Percentiles rank a stretch among this genome's conserved stretches.
These are phyloP conservation scores for Bambusicola thoracicus DNA, from an alignment of 2,113 vertebrate species.

Conservation along the genomic window DNA sequence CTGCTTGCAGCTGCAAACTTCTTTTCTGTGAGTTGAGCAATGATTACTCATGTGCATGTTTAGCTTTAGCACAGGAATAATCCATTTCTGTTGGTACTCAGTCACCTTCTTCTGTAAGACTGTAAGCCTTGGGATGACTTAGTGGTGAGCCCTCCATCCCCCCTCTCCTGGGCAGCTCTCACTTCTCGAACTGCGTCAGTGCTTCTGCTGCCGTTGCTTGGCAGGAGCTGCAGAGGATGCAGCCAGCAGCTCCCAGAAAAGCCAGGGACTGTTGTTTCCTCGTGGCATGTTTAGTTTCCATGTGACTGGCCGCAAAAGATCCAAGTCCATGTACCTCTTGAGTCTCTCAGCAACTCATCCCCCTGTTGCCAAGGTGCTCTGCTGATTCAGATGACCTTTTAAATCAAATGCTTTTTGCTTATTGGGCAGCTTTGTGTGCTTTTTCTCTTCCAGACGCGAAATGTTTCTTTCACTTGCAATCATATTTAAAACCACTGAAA, in stretches of 20 bases:
- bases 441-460: conserved; percentile 14
- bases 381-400: conserved; percentile 70
- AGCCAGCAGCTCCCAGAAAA: conserved; percentile 46
- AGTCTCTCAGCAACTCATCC: conserved; percentile 74
- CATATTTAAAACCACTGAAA: background rate
- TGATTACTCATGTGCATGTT: background rate
- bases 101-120: background rate
- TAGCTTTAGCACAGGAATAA: background rate
- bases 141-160: background rate
- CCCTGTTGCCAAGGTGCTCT: conserved; percentile 71
- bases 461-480: background rate
- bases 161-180: background rate
- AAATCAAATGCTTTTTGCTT: conserved; percentile 63
- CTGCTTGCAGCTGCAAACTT: background rate
- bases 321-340: conserved; percentile 54
- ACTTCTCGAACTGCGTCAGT: conserved; percentile 1
- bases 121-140: background rate
- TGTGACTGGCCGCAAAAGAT: conserved; percentile 58
- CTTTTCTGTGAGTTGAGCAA: background rate
- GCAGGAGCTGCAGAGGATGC: background rate
- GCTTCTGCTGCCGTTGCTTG: conserved; percentile 21
- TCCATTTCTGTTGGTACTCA: background rate
- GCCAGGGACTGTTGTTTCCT: background rate
- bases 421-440: conserved; percentile 43
- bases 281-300: conserved; percentile 43